Evolutionary conservation across 2,113 vertebrate species (phyloP).

Genomic region (Gobius niger): DNA sequence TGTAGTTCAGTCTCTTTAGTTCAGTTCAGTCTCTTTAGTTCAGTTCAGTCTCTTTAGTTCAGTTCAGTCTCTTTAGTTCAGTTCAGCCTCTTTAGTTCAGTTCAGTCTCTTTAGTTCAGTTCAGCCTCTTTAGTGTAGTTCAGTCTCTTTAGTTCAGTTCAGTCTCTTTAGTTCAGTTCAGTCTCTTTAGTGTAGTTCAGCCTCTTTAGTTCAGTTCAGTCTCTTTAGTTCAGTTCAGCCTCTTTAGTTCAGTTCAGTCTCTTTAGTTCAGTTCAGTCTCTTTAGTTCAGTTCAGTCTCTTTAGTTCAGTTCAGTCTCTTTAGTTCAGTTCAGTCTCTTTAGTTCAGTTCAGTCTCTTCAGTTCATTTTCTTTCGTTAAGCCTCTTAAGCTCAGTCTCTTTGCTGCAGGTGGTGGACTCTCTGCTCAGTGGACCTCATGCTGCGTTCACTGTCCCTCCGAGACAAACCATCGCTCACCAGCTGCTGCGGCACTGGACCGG

Average conservation of each 20-base stretch:
- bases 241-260: not conserved
- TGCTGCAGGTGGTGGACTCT: slow-evolving; percentile 80
- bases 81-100: too few species aligned
- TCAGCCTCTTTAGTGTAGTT: slow-evolving; percentile 20
- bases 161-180: not conserved
- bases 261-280: not conserved
- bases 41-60: not conserved
- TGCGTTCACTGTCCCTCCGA: slow-evolving; percentile 81
- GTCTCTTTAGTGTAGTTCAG: not conserved
- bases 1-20: not conserved
- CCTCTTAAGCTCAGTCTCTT: not conserved
- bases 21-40: not conserved
- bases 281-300: too few species aligned
- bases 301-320: not conserved
- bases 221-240: slow-evolving; percentile 69
- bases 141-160: not conserved
- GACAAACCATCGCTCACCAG: slow-evolving; percentile 87
- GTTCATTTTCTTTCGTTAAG: not conserved
- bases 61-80: not conserved
- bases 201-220: not conserved
- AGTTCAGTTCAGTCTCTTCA: not conserved
- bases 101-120: slow-evolving; percentile 64
- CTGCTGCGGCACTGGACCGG: slow-evolving; percentile 91
- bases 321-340: not conserved
- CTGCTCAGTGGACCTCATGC: slow-evolving; percentile 73